Evolutionary conservation across 1,140 invertebrate genomes (phyloP), one percentile per base, ranked within the genome.

Genomic region (Charaxes varanes): DNA sequence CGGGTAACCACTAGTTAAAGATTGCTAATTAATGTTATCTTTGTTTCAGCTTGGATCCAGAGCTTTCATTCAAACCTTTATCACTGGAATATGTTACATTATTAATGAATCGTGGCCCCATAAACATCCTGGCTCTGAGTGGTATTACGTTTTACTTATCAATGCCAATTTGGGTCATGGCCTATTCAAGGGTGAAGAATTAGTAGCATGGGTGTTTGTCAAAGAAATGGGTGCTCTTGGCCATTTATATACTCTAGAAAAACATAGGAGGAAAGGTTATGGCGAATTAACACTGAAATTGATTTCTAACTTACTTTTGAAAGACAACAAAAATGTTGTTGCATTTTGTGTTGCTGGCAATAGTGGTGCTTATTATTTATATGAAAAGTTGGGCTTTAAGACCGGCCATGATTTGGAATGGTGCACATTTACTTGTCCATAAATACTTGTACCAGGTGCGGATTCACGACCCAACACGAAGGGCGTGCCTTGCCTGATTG

Each of bases 211-310:
- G 66, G 49, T 53, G 3, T 53, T 56, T 17, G 30, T 59, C 5
- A 62, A 53, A 16, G 58, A 70, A 53, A 57, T 47, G 36, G 66
- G 66, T 0, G 40, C 47, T n/a, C 21, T 70, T 0, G 51, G 50
- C 6, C 58, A 67, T 28, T 41, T 67, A 6, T 67, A 49, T 24
- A 66, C 62, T 13, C 2, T 62, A 21, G 49, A 65, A 41, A 38
- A 58, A n/a, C 46, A 70, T 19, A 55, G 66, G 32, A 51, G 43
- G 16, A 67, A 61, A 40, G 61, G 63, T 2, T 59, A 59, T 10
- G 63, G 53, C 0, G 56, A 56, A 32, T 23, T 59, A 5, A 37
- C 62, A 8, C 15, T 67, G 5, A 65, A 65, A 31, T 30, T 60
- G 6, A 53, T 70, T 16, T 57, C 53, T 7, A 61, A 70, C 31